A percentile compares a stretch with the other conserved stretches of the same genome.
Evolutionary conservation across 1,140 invertebrate genomes (phyloP).

Genomic region (Oncopodura yosiiana): DNA sequence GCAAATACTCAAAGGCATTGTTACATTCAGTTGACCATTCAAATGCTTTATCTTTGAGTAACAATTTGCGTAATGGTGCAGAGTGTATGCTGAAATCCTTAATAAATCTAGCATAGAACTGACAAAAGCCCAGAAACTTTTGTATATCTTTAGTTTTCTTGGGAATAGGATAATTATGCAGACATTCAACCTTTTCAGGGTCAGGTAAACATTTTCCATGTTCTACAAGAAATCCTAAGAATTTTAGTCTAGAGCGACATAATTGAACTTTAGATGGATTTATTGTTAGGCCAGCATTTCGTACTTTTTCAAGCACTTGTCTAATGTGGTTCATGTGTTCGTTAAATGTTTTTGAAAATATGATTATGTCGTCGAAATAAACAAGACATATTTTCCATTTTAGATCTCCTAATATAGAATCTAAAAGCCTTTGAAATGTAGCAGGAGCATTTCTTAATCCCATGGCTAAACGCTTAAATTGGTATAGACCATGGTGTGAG

Average conservation of each 20-base stretch:
- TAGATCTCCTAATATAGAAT: constrained; percentile 37
- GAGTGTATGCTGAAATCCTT: neutral
- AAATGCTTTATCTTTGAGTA: neutral
- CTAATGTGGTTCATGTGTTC: constrained; percentile 39
- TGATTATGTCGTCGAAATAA: constrained; percentile 45
- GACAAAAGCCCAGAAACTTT: constrained; percentile 1
- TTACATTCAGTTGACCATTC: neutral
- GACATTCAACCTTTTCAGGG: constrained; percentile 32
- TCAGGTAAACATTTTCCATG: constrained; percentile 30
- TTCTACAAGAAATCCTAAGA: constrained; percentile 32
- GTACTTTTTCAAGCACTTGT: constrained; percentile 38
- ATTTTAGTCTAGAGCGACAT: constrained; percentile 13
- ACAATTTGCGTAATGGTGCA: neutral
- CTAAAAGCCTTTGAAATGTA: constrained; percentile 41
- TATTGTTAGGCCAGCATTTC: constrained; percentile 26
- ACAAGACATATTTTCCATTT: constrained; percentile 33
- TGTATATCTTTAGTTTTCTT: neutral
- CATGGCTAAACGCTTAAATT: constrained; percentile 38
- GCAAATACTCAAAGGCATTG: constrained; percentile 33
- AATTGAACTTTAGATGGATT: constrained; percentile 29
- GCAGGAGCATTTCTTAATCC: constrained; percentile 41
- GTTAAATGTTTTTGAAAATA: constrained; percentile 37
- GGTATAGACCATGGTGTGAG: constrained; percentile 33
- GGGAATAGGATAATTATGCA: constrained; percentile 19
- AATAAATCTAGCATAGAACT: constrained; percentile 7